phyloP scores from a whole-genome alignment of 2,113 vertebrate genomes.

The Scalopus aquaticus region DNA sequence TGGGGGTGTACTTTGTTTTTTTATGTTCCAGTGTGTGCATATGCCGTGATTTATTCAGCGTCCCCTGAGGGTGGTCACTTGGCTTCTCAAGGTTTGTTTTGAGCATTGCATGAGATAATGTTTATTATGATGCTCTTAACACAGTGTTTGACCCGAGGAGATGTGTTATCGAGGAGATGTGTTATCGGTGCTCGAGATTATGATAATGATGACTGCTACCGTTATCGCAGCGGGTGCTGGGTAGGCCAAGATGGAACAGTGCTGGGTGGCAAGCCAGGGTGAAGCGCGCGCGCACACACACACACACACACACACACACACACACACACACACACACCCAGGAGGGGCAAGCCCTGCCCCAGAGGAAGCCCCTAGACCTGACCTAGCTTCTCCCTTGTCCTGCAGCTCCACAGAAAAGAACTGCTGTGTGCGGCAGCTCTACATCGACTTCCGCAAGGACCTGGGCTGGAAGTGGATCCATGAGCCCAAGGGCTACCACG shows the following conservation, averaged over 20 bases:
- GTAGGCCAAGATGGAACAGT: background rate
- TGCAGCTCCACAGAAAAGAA: slow-evolving; percentile 83
- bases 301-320: background rate
- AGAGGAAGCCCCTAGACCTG: background rate
- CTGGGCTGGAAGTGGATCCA: slow-evolving; percentile 97
- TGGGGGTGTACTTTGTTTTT: background rate
- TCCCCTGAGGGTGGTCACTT: background rate
- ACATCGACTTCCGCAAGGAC: slow-evolving; percentile 95
- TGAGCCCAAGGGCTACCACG: slow-evolving; percentile 91
- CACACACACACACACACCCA: no score
- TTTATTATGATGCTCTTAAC: background rate
- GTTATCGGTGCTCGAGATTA: background rate
- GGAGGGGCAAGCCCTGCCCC: background rate
- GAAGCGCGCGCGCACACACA: no score
- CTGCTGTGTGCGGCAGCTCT: slow-evolving; percentile 91
- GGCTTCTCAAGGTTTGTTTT: background rate
- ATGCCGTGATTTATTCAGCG: background rate
- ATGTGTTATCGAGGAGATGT: background rate
- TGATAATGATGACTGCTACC: background rate
- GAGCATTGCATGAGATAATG: background rate
- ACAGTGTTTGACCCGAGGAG: background rate
- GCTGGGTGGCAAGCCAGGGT: background rate
- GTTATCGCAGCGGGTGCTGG: background rate
- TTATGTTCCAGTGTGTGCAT: background rate
- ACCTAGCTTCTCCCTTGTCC: background rate